Base-by-base conservation (phyloP, 1,140 invertebrate genomes). In the Drosophila oshimai region DNA sequence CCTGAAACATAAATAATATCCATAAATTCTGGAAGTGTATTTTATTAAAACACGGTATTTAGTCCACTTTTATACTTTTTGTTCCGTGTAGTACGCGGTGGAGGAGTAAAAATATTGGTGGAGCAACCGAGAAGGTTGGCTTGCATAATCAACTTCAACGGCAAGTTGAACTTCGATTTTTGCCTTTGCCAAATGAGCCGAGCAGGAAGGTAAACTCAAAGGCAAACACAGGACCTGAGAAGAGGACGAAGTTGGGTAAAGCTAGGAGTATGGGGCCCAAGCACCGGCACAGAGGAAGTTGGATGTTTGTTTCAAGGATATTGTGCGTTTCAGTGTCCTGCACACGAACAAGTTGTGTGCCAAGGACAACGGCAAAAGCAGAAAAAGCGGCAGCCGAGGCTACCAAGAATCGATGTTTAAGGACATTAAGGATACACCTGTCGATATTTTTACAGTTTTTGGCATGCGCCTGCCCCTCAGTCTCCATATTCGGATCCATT, bases 371-470 rank as follows among this genome's bases (percentile, higher is more conserved):
- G 50, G 37, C 55, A 47, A 55, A 49, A 34, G 29, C 29, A 49
- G 26, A 62, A 34, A 41, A 50, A 72, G 39, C 45, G 39, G 41
- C 46, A 31, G 46, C 39, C 50, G 54, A 64, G 51, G 51, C 51
- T 60, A 72, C 51, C 64, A 72, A 62, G 70, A 70, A 77, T 62
- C 73, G 36, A 74, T 84, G 75, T 75, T 75, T 64, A 76, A 81
- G 81, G 81, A 88, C 77, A 87, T 86, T 86, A 77, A 69, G 83
- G 81, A 77, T 83, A 81, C 81, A 86, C 81, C 81, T 86, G 81
- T 86, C 81, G 83, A 86, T 88, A 81, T 88, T 88, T 87, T 62
- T 86, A 81, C 73, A 81, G 77, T 81, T 78, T 76, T 84, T 86
- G 81, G 80, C 80, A 51, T 84, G 81, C 65, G 80, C 65, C 84